Base-by-base conservation (phyloP, 2,797 vertebrate species). In the Helostoma temminkii region DNA sequence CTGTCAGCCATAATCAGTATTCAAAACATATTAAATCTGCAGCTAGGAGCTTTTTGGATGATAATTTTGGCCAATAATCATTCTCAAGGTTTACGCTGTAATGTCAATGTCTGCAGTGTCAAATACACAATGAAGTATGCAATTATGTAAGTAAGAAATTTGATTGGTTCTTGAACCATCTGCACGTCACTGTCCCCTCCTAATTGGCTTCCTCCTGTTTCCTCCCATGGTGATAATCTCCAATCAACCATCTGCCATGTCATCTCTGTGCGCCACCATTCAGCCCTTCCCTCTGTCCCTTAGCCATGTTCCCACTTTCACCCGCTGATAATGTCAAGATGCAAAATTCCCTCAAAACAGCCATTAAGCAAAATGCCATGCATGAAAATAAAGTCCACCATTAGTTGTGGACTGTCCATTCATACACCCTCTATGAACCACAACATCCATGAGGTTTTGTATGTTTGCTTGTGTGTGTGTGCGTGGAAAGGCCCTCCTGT, bases 181-280 rank as follows among this genome's bases (percentile, higher is more conserved):
- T 70, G 76, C 26, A 7, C 32, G 30, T 78, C 66, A 57, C 56
- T 39, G 60, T 79, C 81, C 59, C 74, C 78, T 82, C 78, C 69
- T 90, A 86, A 91, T 86, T 90, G 79, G 77, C 83, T 82, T 76
- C 88, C 82, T 49, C 75, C 73, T 54, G 80, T 80, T 80, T 78
- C 77, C 74, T 80, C 88, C 86, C 47, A 86, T 43, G 30, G 88
- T 41, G 89, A 78, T 90, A 82, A 89, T 91, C 89, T 90, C 89
- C 80, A 86, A 86, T 91, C 85, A 90, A 25, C 88, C 91, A 92
- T 92, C 89, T 92, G 88, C 85, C 60, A 10, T 77, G 84, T 85
- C 84, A 84, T 88, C 79, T 71, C 68, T 19, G 68, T n/a, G 69
- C 10, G 66, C 81, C 81, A 3, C 37, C 21, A 3, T 63, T 43